These are phyloP conservation scores for Lasiurus borealis DNA, from an alignment of 2,113 vertebrate genomes.

Conservation along the genomic window DNA sequence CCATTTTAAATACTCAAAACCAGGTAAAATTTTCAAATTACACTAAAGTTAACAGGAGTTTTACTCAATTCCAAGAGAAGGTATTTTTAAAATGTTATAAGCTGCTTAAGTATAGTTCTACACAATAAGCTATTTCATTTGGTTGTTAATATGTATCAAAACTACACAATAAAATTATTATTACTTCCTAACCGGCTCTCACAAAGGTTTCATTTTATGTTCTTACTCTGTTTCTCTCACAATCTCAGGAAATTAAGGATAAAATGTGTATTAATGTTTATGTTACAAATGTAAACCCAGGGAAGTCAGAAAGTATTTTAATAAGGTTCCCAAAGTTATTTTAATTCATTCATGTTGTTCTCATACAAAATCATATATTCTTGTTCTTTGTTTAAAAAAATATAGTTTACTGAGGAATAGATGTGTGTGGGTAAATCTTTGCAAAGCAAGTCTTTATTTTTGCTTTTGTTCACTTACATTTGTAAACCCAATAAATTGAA, in stretches of 20 bases:
- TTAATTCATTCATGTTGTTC: slow-evolving; percentile 21
- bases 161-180: slow-evolving; percentile 28
- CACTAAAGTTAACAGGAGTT: slow-evolving; percentile 56
- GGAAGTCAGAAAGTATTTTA: slow-evolving; percentile 45
- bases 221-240: slow-evolving; percentile 53
- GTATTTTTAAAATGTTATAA: slow-evolving; percentile 49
- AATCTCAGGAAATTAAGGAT: slow-evolving; percentile 66
- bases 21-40: slow-evolving; percentile 54
- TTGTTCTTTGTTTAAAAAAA: not conserved
- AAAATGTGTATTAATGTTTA: slow-evolving; percentile 49
- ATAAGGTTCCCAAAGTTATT: not conserved
- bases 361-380: not conserved
- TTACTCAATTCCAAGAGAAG: slow-evolving; percentile 28
- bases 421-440: not conserved
- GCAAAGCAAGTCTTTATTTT: slow-evolving; percentile 25
- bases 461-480: slow-evolving; percentile 3
- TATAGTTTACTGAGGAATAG: not conserved
- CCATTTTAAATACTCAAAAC: slow-evolving; percentile 70
- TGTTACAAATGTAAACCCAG: slow-evolving; percentile 45
- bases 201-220: slow-evolving; percentile 3
- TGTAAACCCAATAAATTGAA: not conserved
- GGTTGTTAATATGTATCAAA: slow-evolving; percentile 62
- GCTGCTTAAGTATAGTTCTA: slow-evolving; percentile 18
- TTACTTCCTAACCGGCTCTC: slow-evolving; percentile 33
- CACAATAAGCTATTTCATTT: slow-evolving; percentile 61